A percentile compares a stretch with the other conserved stretches of the same genome.
phyloP scores from a whole-genome alignment of 2,113 vertebrate genomes.

The Todiramphus chloris region DNA sequence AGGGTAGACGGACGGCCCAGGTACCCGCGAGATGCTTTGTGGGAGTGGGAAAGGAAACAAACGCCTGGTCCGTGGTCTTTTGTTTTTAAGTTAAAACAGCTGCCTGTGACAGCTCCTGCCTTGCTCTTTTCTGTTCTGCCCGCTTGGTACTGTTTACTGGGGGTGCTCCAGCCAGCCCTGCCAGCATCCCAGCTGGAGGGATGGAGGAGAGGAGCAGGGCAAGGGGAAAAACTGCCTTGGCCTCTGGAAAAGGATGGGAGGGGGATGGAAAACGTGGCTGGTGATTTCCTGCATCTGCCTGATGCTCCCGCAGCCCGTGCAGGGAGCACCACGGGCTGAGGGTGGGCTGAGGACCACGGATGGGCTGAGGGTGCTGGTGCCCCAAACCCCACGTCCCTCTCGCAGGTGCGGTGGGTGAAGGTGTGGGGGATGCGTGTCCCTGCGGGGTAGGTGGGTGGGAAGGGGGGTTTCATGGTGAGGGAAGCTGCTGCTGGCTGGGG shows the following conservation, averaged over 20 bases:
- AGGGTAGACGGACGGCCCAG: accelerated
- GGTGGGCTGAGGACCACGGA: not conserved
- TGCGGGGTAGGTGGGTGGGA: accelerated
- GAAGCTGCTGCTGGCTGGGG: too few species aligned
- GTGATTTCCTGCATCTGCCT: accelerated
- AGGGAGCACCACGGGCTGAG: too few species aligned
- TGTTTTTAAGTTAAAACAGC: not conserved
- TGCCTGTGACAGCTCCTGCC: not conserved
- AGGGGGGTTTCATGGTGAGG: not conserved
- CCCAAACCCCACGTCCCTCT: not conserved
- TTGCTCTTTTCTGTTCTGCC: not conserved
- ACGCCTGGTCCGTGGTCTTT: not conserved
- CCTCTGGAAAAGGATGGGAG: not conserved
- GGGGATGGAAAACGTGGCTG: not conserved
- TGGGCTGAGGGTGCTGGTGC: not conserved
- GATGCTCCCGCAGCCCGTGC: accelerated
- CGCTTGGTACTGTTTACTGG: accelerated
- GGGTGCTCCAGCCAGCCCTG: accelerated
- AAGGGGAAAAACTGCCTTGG: not conserved
- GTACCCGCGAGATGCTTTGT: not conserved
- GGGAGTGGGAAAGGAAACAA: not conserved
- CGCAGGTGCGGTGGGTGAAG: not conserved
- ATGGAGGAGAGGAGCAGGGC: not conserved
- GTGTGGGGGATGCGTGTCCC: not conserved
- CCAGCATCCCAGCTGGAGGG: not conserved